A percentile compares a stretch with the other conserved stretches of the same genome.
These are phyloP conservation scores for Cettia cetti DNA, from an alignment of 2,113 vertebrate genomes.

Conservation along the genomic window DNA sequence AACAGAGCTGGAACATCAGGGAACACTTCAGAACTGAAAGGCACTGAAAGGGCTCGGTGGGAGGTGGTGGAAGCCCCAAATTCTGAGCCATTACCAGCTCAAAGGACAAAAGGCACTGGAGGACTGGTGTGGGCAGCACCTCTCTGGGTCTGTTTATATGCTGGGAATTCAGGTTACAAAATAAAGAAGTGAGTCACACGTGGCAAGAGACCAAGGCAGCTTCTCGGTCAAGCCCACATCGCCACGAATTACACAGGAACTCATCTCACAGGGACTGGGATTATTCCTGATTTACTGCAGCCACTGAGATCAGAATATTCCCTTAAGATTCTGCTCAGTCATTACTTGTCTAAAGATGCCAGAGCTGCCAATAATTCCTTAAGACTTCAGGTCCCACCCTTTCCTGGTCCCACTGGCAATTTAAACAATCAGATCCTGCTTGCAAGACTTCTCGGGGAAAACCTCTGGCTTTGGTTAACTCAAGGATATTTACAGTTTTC, in stretches of 20 bases:
- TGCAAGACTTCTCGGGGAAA: not conserved
- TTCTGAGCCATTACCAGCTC: not conserved
- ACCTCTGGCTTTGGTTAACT: not conserved
- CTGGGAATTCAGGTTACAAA: not conserved
- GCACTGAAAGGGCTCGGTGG: not conserved
- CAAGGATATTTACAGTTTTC: not conserved
- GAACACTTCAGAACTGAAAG: not conserved
- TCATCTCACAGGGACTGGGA: not conserved
- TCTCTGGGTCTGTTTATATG: not conserved
- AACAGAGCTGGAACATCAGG: not conserved
- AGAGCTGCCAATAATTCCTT: constrained; percentile 6
- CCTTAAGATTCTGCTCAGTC: not conserved
- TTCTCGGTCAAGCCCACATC: not conserved
- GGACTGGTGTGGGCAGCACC: not conserved
- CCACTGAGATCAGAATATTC: not conserved
- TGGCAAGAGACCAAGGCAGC: not conserved
- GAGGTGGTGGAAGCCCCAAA: constrained; percentile 30
- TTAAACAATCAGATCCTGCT: not conserved
- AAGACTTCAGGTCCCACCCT: not conserved
- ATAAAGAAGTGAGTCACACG: not conserved
- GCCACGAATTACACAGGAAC: not conserved
- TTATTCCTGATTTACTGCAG: not conserved
- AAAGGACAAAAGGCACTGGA: not conserved
- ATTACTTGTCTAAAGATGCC: not conserved
- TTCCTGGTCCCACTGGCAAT: not conserved